phyloP scores from a whole-genome alignment of 2,113 vertebrate genomes.

The Pimephales promelas region DNA sequence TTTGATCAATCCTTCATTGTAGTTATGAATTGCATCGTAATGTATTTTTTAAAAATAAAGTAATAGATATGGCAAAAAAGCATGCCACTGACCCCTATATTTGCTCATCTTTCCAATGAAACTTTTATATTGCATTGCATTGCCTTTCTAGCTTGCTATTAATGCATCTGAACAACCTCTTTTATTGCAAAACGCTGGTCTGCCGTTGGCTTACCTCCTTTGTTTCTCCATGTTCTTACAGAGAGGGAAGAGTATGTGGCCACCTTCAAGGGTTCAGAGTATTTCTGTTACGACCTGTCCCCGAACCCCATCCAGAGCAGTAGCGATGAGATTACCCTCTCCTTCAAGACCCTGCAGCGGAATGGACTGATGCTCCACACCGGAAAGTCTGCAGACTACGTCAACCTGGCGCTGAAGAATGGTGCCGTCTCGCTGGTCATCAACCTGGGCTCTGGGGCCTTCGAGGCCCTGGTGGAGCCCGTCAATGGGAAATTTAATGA shows the following conservation, averaged over 20 bases:
- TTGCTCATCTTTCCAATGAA: not conserved
- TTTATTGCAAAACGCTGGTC: not conserved
- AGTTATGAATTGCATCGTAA: not conserved
- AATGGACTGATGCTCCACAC: slow-evolving; percentile 99
- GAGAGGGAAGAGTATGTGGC: slow-evolving; percentile 98
- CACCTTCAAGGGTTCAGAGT: slow-evolving; percentile 99
- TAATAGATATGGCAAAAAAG: not conserved
- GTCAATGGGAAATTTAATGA: slow-evolving; percentile 99
- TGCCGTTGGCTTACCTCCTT: not conserved
- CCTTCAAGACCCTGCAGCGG: slow-evolving; percentile 98
- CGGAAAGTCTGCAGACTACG: slow-evolving; percentile 98
- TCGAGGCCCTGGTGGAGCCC: slow-evolving; percentile 99
- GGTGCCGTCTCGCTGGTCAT: slow-evolving; percentile 99
- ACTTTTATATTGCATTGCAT: not conserved
- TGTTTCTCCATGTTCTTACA: slow-evolving; percentile 61
- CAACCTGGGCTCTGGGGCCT: slow-evolving; percentile 99
- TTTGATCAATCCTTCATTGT: not conserved
- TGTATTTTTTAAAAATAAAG: not conserved
- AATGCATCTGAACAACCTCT: not conserved
- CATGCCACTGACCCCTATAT: not conserved
- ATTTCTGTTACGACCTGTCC: slow-evolving; percentile 98
- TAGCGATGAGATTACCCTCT: slow-evolving; percentile 99
- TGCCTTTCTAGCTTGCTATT: not conserved
- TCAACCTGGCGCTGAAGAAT: slow-evolving; percentile 99
- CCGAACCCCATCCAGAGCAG: slow-evolving; percentile 98